Conservation (phyloP, 2,113 vertebrate species). For the Colossoma macropomum region DNA sequence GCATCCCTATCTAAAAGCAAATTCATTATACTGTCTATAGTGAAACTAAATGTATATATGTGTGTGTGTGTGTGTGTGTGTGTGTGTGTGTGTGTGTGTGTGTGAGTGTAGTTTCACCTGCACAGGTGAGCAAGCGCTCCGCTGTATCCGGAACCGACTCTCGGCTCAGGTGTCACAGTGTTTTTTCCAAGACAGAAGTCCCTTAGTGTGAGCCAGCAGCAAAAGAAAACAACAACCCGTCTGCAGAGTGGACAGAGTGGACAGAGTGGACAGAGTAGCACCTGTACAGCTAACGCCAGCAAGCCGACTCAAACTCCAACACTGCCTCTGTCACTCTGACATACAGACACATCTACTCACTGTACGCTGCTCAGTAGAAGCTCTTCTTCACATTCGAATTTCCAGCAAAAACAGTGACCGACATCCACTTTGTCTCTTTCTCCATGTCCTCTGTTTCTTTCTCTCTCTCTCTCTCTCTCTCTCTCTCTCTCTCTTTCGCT, state of each 20-base stretch:
- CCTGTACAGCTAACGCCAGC: not conserved
- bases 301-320: not conserved
- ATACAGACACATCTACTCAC: not conserved
- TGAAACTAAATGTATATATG: not conserved
- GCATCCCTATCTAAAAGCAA: no score
- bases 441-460: no score
- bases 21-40: no score
- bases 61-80: not conserved
- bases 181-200: not conserved
- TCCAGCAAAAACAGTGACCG: not conserved
- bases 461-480: not conserved
- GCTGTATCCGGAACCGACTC: not conserved
- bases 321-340: not conserved
- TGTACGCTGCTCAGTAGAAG: not conserved
- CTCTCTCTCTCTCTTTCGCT: not conserved
- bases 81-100: not conserved
- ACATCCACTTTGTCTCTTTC: slow-evolving; percentile 18
- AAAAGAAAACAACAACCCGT: slow-evolving; percentile 16
- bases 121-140: slow-evolving; percentile 22
- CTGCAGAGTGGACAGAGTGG: not conserved
- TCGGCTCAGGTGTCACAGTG: slow-evolving; percentile 23
- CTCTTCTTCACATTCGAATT: not conserved
- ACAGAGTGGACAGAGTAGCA: not conserved
- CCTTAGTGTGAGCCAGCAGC: not conserved
- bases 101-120: slow-evolving; percentile 1